Conservation (phyloP, 2,888 invertebrate species). For the Stenodera caucasica region DNA sequence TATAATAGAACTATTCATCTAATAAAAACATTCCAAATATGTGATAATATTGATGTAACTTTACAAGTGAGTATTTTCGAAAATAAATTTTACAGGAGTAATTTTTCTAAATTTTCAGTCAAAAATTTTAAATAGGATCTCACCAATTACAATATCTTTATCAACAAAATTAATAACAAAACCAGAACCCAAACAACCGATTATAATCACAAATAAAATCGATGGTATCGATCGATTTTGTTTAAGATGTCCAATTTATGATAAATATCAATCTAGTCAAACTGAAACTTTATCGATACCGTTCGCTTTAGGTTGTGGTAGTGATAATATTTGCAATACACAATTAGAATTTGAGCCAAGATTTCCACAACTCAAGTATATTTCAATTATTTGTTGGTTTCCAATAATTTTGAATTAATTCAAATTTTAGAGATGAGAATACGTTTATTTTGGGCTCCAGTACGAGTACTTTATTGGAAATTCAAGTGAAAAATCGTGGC, state of each 20-base stretch:
- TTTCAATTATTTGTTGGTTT: too few species aligned
- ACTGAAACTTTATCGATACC: conserved; percentile 33
- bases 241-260: conserved; percentile 35
- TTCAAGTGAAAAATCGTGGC: conserved; percentile 53
- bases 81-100: too few species aligned
- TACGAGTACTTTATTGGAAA: conserved; percentile 41
- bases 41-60: conserved; percentile 27
- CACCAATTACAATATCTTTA: conserved; percentile 34
- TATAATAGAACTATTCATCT: conserved; percentile 16
- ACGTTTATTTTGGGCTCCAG: conserved; percentile 49
- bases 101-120: neutral
- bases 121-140: conserved; percentile 21
- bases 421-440: conserved; percentile 30
- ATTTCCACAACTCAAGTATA: conserved; percentile 35
- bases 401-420: too few species aligned
- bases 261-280: conserved; percentile 35
- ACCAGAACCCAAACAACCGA: conserved; percentile 18
- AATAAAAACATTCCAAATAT: conserved; percentile 11
- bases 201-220: conserved; percentile 22
- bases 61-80: conserved; percentile 19
- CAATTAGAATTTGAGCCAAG: conserved; percentile 47
- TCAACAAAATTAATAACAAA: conserved; percentile 24
- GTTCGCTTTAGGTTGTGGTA: conserved; percentile 59
- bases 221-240: conserved; percentile 39
- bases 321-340: conserved; percentile 60